Evolutionary conservation across 2,888 invertebrate species (phyloP).

Genomic region (Epirrita christyi): DNA sequence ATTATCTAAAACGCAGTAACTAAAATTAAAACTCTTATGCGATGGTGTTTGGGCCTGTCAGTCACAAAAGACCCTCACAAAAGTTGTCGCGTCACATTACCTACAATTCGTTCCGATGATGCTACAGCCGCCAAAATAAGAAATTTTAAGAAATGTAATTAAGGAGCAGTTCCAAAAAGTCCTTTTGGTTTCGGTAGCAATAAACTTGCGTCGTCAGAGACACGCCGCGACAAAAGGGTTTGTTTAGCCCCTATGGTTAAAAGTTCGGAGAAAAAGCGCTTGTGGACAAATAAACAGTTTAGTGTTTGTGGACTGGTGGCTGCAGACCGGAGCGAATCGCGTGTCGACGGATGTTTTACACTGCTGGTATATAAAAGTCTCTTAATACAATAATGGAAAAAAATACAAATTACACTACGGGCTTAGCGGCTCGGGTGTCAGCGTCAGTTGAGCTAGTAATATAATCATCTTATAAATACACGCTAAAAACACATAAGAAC

Average conservation of each 20-base stretch:
- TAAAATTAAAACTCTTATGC: no score
- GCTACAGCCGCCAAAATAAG: constrained; percentile 44
- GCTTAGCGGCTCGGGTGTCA: no score
- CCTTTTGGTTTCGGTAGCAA: constrained; percentile 70
- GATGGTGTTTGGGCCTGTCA: no score
- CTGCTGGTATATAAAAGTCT: neutral
- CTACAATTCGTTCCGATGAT: constrained; percentile 45
- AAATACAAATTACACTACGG: no score
- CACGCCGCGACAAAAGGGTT: constrained; percentile 58
- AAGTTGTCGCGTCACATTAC: no score
- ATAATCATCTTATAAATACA: no score
- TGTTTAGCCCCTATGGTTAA: constrained; percentile 44
- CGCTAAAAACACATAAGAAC: no score
- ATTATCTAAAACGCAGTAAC: no score
- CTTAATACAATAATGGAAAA: neutral
- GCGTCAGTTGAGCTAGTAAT: no score
- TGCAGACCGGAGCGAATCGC: constrained; percentile 48
- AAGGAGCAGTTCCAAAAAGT: constrained; percentile 48
- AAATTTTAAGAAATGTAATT: constrained; percentile 56
- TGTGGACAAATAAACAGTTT: constrained; percentile 49
- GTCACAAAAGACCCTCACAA: constrained; percentile 6
- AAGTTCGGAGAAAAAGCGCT: constrained; percentile 56
- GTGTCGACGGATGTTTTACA: constrained; percentile 11
- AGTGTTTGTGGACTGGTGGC: constrained; percentile 39
- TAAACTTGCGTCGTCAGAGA: constrained; percentile 63